Evolutionary conservation across 2,797 vertebrate genomes (phyloP).

Genomic region (Girardinus metallicus): DNA sequence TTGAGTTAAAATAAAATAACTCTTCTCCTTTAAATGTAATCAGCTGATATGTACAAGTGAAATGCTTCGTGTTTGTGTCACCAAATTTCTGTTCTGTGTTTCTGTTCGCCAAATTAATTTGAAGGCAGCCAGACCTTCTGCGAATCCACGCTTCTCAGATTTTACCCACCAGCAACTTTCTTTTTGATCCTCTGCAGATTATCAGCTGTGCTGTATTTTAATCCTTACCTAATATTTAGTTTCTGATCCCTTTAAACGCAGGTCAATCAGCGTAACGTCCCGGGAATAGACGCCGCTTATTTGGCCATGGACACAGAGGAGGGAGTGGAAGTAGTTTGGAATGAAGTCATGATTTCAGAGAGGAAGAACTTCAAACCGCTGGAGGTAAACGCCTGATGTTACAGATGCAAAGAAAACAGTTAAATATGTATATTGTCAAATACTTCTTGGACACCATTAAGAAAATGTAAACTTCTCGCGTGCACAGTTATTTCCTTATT

Average conservation of each 20-base stretch:
- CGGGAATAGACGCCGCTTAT: slow-evolving; percentile 95
- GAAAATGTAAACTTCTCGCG: not conserved
- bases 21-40: not conserved
- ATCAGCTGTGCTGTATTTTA: not conserved
- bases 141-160: not conserved
- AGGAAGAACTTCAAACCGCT: slow-evolving; percentile 95
- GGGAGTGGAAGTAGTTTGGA: slow-evolving; percentile 98
- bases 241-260: slow-evolving; percentile 51
- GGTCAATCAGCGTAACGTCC: slow-evolving; percentile 98
- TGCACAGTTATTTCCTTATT: not conserved
- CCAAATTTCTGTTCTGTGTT: no score
- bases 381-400: slow-evolving; percentile 80
- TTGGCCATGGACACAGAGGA: slow-evolving; percentile 98
- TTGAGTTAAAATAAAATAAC: not conserved
- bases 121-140: not conserved
- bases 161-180: not conserved
- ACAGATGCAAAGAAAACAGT: not conserved
- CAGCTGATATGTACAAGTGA: not conserved
- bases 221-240: not conserved
- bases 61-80: not conserved
- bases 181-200: not conserved
- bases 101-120: not conserved
- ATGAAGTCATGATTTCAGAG: slow-evolving; percentile 97
- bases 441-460: not conserved
- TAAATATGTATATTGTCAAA: not conserved